Conservation (phyloP, 2,113 vertebrate genomes). For the Chlorocebus sabaeus region DNA sequence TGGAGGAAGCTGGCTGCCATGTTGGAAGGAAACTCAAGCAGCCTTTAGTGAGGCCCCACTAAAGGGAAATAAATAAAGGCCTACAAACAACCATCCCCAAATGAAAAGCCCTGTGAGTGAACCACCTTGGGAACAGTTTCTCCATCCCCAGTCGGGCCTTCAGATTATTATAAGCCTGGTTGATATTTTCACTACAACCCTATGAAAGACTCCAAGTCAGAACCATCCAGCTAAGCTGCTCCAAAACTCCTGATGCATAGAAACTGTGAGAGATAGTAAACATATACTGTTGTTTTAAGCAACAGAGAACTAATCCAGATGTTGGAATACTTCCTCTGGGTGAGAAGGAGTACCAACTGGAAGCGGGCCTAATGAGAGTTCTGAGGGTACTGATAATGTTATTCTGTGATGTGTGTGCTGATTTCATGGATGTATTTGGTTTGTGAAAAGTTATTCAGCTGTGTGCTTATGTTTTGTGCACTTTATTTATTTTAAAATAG, state of each 20-base stretch:
- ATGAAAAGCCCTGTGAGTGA: background rate
- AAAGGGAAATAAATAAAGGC: background rate
- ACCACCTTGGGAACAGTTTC: background rate
- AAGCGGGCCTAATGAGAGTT: background rate
- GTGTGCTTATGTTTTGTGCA: background rate
- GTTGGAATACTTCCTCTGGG: background rate
- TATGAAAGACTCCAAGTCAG: background rate
- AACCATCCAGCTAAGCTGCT: background rate
- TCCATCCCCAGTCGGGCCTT: background rate
- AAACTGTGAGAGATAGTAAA: background rate
- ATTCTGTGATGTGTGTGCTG: background rate
- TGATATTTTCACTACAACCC: too few relatives aligned
- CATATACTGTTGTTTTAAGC: background rate
- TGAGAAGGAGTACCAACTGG: background rate
- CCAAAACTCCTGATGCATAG: background rate
- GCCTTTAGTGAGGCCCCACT: too few relatives aligned
- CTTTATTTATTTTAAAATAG: constrained; percentile 29
- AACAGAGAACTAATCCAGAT: background rate
- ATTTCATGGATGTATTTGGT: background rate
- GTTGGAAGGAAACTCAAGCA: background rate
- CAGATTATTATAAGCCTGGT: background rate
- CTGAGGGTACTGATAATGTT: background rate
- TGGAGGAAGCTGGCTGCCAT: background rate
- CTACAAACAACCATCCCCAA: background rate
- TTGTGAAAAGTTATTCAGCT: background rate